These are phyloP conservation scores for Cheirogaleus major DNA, from an alignment of 2,797 vertebrate species.

Conservation along the genomic window DNA sequence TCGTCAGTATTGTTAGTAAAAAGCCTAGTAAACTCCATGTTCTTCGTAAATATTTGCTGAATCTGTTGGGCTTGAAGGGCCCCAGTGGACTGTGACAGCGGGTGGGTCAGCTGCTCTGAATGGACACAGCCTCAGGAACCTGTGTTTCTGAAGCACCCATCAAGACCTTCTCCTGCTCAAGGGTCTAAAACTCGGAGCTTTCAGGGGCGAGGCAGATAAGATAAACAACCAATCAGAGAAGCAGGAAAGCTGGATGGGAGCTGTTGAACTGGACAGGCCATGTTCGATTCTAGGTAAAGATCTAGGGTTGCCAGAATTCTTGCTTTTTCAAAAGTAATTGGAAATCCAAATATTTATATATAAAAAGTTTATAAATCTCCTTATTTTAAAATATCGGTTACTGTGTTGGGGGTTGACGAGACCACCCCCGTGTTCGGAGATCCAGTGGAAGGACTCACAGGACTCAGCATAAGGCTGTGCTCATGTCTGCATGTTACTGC, in stretches of 20 bases:
- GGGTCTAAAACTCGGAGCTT: neutral
- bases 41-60: conserved; percentile 22
- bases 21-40: neutral
- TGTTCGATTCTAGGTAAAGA: neutral
- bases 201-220: neutral
- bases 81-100: neutral
- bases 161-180: neutral
- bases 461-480: neutral
- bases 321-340: neutral
- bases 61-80: neutral
- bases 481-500: neutral
- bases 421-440: neutral
- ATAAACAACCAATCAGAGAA: neutral
- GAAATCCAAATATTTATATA: neutral
- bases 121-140: neutral
- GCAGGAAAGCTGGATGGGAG: neutral
- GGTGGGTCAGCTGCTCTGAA: neutral
- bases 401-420: neutral
- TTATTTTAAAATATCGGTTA: neutral
- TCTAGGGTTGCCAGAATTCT: neutral
- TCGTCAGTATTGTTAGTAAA: neutral
- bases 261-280: neutral
- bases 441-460: neutral
- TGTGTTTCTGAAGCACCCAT: neutral
- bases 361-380: neutral